Percentiles rank a stretch among this genome's conserved stretches.
phyloP scores from a whole-genome alignment of 2,113 vertebrate genomes.

The Laticauda colubrina region DNA sequence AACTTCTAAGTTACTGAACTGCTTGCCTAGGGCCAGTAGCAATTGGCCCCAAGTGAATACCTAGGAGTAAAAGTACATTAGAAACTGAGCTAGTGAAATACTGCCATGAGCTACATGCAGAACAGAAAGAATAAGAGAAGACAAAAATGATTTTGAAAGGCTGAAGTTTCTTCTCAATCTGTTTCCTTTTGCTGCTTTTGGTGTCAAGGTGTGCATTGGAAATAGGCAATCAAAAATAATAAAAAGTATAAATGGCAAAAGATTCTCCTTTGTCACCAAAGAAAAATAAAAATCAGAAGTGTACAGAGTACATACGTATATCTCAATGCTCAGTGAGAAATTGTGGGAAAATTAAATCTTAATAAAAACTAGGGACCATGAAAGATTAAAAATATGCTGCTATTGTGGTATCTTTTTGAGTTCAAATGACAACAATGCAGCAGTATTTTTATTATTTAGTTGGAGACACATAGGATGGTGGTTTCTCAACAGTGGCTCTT shows the following conservation, averaged over 20 bases:
- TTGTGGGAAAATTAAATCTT: background rate
- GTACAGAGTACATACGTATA: background rate
- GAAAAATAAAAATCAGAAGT: background rate
- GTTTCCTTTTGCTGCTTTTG: background rate
- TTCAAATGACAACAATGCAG: background rate
- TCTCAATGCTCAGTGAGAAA: background rate
- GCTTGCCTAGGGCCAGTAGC: slow-evolving; percentile 1
- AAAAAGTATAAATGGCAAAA: background rate
- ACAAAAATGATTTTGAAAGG: background rate
- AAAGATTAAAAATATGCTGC: background rate
- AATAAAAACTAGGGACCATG: background rate
- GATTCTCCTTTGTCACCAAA: background rate
- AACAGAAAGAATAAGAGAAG: background rate
- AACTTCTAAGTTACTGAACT: slow-evolving; percentile 3
- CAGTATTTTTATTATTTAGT: background rate
- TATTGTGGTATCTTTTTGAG: background rate
- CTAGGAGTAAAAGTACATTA: background rate
- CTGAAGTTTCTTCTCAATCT: background rate
- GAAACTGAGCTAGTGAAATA: background rate
- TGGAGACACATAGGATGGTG: background rate
- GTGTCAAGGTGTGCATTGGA: background rate
- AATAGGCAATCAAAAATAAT: background rate
- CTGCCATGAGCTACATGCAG: background rate
- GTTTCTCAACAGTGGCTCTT: background rate
- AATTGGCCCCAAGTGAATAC: background rate